A percentile compares a stretch with the other conserved stretches of the same genome.
phyloP scores from a whole-genome alignment of 2,797 vertebrate genomes.

The Hybognathus amarus region DNA sequence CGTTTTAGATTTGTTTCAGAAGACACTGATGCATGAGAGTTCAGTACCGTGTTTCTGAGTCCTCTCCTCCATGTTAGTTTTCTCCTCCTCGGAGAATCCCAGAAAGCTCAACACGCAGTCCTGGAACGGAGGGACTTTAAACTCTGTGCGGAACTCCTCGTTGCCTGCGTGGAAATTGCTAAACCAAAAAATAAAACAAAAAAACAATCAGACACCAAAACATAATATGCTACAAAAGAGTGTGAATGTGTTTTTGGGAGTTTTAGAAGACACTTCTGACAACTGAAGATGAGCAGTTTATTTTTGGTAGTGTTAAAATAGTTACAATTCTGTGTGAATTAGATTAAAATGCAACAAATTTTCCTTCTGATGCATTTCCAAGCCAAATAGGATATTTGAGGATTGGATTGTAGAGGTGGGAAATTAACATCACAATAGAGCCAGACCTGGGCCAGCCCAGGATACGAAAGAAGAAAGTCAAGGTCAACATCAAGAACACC shows the following conservation, averaged over 20 bases:
- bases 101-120: slow-evolving; percentile 93
- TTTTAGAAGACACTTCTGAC: not conserved
- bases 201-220: slow-evolving; percentile 9
- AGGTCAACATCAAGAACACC: not conserved
- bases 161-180: slow-evolving; percentile 87
- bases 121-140: slow-evolving; percentile 96
- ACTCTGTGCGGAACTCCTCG: slow-evolving; percentile 89
- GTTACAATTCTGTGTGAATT: not conserved
- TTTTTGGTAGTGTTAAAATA: not conserved
- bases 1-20: not conserved
- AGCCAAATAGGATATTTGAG: not conserved
- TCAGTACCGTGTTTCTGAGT: slow-evolving; percentile 91
- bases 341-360: too few species aligned
- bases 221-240: slow-evolving; percentile 21
- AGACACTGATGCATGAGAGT: slow-evolving; percentile 2
- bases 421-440: not conserved
- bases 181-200: slow-evolving; percentile 11
- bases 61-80: slow-evolving; percentile 95
- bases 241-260: not conserved
- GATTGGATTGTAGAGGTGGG: not conserved
- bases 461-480: not conserved
- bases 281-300: not conserved
- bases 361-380: too few species aligned
- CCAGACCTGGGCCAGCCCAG: not conserved
- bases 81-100: slow-evolving; percentile 95